Conservation (phyloP, 2,888 invertebrate species). For the Altica lythri region DNA sequence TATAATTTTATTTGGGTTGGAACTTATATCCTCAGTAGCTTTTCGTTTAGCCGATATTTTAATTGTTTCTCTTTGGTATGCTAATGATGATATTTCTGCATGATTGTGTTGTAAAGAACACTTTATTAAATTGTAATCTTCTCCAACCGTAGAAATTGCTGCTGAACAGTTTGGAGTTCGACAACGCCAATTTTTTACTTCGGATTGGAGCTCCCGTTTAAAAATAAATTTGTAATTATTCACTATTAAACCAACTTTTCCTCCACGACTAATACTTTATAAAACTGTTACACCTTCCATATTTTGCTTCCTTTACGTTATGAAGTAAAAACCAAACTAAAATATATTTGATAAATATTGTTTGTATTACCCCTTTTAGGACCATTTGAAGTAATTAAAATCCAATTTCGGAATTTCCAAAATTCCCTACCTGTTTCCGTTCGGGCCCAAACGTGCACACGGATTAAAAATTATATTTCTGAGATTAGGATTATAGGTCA, state of each 20-base stretch:
- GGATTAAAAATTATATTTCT: background rate
- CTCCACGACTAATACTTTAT: no score
- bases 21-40: conserved; percentile 3
- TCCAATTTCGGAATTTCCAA: background rate
- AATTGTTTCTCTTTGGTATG: background rate
- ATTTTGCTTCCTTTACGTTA: background rate
- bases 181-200: no score
- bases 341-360: background rate
- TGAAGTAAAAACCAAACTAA: background rate
- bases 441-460: background rate
- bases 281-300: no score
- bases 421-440: background rate
- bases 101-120: background rate
- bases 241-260: no score
- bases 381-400: background rate
- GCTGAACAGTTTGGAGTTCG: conserved; percentile 1
- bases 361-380: background rate
- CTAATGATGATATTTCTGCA: background rate
- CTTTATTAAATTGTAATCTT: no score
- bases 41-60: conserved; percentile 1
- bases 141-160: background rate
- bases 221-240: no score
- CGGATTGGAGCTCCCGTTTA: no score
- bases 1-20: conserved; percentile 3
- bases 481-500: background rate